Base-by-base conservation (phyloP, 2,797 vertebrate species). In the Eulemur rubriventer region DNA sequence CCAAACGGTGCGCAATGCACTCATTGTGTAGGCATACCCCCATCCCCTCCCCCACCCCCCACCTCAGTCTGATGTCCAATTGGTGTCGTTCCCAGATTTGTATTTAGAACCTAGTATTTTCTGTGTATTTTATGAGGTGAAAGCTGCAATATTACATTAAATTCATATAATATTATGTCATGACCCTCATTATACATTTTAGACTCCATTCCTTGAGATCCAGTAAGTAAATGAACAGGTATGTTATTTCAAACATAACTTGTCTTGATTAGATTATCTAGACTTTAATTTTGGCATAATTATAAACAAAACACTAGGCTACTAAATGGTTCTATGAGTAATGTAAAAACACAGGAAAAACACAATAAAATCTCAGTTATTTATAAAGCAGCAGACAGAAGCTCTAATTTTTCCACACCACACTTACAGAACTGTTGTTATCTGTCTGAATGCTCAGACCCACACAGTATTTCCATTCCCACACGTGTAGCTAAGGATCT, bases 61-160 rank as follows among this genome's bases (percentile, higher is more conserved):
- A n/a, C n/a, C n/a, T n/a, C n/a, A n/a, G n/a, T n/a, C n/a, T n/a
- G n/a, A n/a, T n/a, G n/a, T n/a, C n/a, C n/a, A n/a, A n/a, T n/a
- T n/a, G n/a, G n/a, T n/a, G n/a, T n/a, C n/a, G n/a, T n/a, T n/a
- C n/a, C n/a, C n/a, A n/a, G n/a, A n/a, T n/a, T n/a, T n/a, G n/a
- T n/a, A n/a, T n/a, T n/a, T n/a, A n/a, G n/a, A n/a, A n/a, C n/a
- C n/a, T n/a, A 30, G 28, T 4, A 0, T 91, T 96, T 80, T 83
- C 79, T 95, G 86, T 17, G 33, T 69, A 81, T 84, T 95, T 96
- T 55, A 73, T 90, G 24, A 79, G 50, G 55, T 76, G 90, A 96
- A 83, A 94, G 50, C 12, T 67, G 35, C 14, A 95, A 70, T n/a
- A 30, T 48, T 52, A 91, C 52, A 93, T 96, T 89, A 92, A 89